A percentile compares a stretch with the other conserved stretches of the same genome.
Evolutionary conservation across 35 echinoderm and acorn worm species (phyloP).

Genomic region (Chiridota heheva): DNA sequence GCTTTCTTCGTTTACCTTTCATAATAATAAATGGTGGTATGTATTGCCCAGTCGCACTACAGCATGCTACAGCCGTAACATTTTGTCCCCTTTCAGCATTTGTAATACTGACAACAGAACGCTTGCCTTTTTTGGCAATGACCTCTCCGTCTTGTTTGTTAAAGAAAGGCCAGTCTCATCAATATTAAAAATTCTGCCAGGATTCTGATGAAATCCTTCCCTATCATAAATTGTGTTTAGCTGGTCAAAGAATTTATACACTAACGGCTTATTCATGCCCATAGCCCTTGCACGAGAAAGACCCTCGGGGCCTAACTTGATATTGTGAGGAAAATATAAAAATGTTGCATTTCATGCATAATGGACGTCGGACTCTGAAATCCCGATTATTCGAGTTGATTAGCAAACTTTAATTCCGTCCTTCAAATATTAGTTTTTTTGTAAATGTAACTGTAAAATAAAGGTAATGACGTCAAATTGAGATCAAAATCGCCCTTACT

Average conservation of each 20-base stretch:
- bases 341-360: no score
- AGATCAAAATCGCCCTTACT: no score
- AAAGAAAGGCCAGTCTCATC: conserved; percentile 31
- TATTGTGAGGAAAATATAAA: no score
- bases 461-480: no score
- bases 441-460: no score
- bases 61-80: conserved; percentile 45
- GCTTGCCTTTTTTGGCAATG: conserved; percentile 34
- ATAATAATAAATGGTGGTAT: conserved; percentile 52
- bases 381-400: no score
- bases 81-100: conserved; percentile 36
- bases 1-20: conserved; percentile 35
- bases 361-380: no score
- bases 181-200: conserved; percentile 30
- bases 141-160: conserved; percentile 16
- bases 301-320: no score
- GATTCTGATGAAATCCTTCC: conserved; percentile 1
- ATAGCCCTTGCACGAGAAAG: conserved; percentile 43
- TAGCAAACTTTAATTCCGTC: no score
- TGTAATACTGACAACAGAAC: conserved; percentile 48
- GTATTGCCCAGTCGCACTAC: conserved; percentile 33
- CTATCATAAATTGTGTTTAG: conserved; percentile 1
- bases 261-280: conserved; percentile 5
- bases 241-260: conserved; percentile 18
- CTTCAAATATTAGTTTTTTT: no score